Conservation (phyloP, 2,888 invertebrate species). For the Coremacera marginata region DNA sequence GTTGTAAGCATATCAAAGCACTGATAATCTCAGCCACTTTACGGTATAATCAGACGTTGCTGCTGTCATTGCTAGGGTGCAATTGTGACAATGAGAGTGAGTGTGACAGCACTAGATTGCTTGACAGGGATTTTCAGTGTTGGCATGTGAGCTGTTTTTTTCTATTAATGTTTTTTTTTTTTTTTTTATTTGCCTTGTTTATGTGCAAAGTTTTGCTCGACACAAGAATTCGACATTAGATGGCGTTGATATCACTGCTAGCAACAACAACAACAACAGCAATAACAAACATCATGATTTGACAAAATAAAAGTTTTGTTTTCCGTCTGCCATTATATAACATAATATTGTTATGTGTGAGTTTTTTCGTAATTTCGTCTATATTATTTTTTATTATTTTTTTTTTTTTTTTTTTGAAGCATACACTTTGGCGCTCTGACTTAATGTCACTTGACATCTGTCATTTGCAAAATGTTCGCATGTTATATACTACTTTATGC, state of each 20-base stretch:
- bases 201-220: not conserved
- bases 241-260: constrained; percentile 15
- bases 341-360: too few relatives aligned
- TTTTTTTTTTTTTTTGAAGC: constrained; percentile 20
- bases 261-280: not conserved
- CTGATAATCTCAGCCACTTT: constrained; percentile 41
- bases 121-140: not conserved
- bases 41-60: constrained; percentile 23
- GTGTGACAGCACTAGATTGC: constrained; percentile 15
- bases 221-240: constrained; percentile 24
- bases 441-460: constrained; percentile 67
- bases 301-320: constrained; percentile 16
- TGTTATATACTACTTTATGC: not conserved
- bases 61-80: not conserved
- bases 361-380: too few relatives aligned
- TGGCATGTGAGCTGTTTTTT: constrained; percentile 27
- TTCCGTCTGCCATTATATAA: constrained; percentile 1
- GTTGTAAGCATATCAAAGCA: constrained; percentile 32
- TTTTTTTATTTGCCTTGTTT: constrained; percentile 24
- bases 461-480: constrained; percentile 57
- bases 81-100: too few relatives aligned
- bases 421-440: constrained; percentile 59
- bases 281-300: not conserved
- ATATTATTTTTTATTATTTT: too few relatives aligned
- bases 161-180: constrained; percentile 11